Base-by-base conservation (phyloP, 1,140 invertebrate genomes). In the Brachionus koreanus region DNA sequence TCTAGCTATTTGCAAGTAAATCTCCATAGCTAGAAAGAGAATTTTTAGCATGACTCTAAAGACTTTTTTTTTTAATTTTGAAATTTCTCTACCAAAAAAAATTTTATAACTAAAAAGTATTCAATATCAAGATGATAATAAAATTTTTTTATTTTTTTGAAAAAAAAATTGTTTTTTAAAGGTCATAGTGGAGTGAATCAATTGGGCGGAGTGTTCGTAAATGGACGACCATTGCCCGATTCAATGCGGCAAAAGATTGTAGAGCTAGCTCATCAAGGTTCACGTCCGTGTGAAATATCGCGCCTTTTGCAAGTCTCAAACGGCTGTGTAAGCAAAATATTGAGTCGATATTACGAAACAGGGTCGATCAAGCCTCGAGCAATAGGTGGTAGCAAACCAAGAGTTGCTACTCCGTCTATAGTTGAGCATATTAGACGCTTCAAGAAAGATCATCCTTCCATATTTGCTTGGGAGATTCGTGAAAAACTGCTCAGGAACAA, bases 381-480 rank as follows among this genome's bases (percentile, higher is more conserved):
- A 33, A 82, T 83, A 5, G 76, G 83, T 33, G 83, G 83, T 16
- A 52, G 42, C 23, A 82, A 82, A 37, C 83, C 79, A 0, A 91
- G 94, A 35, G 94, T 95, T 19, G 94, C 94, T 10, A 96, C 94
- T 0, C 92, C 93, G 13, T 92, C 93, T 84, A 94, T 97, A n/a
- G 94, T 96, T 57, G 92, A 91, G 85, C 95, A 95, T 89, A 97
- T 97, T 83, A 94, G 94, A 9, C 92, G 94, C 83, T 97, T 95
- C 90, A 97, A 97, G 87, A 91, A 94, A 5, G 95, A 96, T 87
- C 95, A 94, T 86, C 95, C 95, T 1, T 95, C 94, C 76, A 97
- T 97, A 86, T 97, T 97, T 89, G 95, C 95, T 0, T 97, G 95
- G 95, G 95, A 97, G 89, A 97, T 97, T 84, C 89, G 95, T 25